Base-by-base conservation (phyloP, 2,888 invertebrate species). In the Morpho deidamia region DNA sequence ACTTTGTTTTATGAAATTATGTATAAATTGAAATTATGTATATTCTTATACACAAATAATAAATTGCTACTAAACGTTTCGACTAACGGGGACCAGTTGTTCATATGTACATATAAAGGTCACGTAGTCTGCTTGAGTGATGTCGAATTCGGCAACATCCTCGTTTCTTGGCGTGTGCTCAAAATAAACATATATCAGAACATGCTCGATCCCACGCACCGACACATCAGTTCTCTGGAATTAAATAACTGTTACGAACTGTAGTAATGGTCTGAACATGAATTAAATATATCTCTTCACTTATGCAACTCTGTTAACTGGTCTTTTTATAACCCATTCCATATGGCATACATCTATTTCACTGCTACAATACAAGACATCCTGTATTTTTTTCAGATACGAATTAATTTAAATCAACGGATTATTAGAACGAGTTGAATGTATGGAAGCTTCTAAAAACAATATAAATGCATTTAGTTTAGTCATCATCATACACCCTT, bases 81-180 rank as follows among this genome's bases (percentile, higher is more conserved):
- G 23, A 23, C 5, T 23, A 1, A 23, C 4, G 23, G 23, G 23
- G 23, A 5, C 23, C 23, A 23, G 23, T 1, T 23, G 3, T 23
- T 23, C 23, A 23, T 23, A 5, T 23, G 23, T 23, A 23, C 23
- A 23, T 23, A 23, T 23, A 3, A 62, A 58, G 63, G 52, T 51
- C 59, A 56, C 50, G 47, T 48, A 43, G 43, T 55, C 55, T 48
- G 23, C 23, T 23, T 53, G 38, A 37, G 47, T 35, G 44, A 45
- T 34, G 44, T 12, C 32, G 46, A 70, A 70, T 72, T 68, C 60
- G 63, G 67, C 66, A 59, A 59, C 63, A 57, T 64, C 63, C 65
- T 60, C 56, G 56, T 56, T 59, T 63, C 57, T 83, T 83, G 83
- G 84, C 84, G 58, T 45, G 44, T 53, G 63, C 63, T 80, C 83